phyloP scores from a whole-genome alignment of 2,888 invertebrate genomes.

The Acrocera orbiculus region DNA sequence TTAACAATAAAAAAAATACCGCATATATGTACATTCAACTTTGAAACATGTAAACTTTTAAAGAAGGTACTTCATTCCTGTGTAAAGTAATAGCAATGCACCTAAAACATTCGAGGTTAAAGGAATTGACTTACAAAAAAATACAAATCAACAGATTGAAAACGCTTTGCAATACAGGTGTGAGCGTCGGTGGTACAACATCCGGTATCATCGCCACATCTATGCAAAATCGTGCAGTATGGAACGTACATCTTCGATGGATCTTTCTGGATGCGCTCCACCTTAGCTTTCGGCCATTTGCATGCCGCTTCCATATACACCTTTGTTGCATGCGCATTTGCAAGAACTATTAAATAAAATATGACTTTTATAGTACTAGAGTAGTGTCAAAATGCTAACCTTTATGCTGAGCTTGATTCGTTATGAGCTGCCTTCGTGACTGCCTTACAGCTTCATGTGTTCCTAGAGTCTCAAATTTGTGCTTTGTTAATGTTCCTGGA shows the following conservation, averaged over 20 bases:
- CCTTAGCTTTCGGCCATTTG: slow-evolving; percentile 47
- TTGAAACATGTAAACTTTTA: too few species aligned
- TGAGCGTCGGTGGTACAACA: slow-evolving; percentile 58
- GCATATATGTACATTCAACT: too few species aligned
- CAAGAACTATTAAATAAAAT: slow-evolving; percentile 19
- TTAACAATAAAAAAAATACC: too few species aligned
- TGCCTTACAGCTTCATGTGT: slow-evolving; percentile 21
- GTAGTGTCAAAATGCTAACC: slow-evolving; percentile 14
- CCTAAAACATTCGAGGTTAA: too few species aligned
- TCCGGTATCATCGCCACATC: slow-evolving; percentile 74
- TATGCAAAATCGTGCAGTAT: slow-evolving; percentile 67
- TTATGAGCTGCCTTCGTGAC: slow-evolving; percentile 19
- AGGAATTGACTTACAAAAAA: slow-evolving; percentile 55
- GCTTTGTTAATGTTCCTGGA: slow-evolving; percentile 21
- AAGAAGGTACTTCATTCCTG: too few species aligned
- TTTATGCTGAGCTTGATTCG: slow-evolving; percentile 20
- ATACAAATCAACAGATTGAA: slow-evolving; percentile 50
- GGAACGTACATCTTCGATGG: slow-evolving; percentile 60
- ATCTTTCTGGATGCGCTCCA: slow-evolving; percentile 47
- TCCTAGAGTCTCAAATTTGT: slow-evolving; percentile 23
- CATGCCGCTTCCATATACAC: slow-evolving; percentile 22
- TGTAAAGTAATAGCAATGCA: too few species aligned
- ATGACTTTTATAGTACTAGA: not conserved
- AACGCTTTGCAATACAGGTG: slow-evolving; percentile 60
- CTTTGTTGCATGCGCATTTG: slow-evolving; percentile 21